Percentiles rank a stretch among this genome's conserved stretches.
These are phyloP conservation scores for Epicauta chinensis DNA, from an alignment of 1,140 invertebrate genomes.

Conservation along the genomic window DNA sequence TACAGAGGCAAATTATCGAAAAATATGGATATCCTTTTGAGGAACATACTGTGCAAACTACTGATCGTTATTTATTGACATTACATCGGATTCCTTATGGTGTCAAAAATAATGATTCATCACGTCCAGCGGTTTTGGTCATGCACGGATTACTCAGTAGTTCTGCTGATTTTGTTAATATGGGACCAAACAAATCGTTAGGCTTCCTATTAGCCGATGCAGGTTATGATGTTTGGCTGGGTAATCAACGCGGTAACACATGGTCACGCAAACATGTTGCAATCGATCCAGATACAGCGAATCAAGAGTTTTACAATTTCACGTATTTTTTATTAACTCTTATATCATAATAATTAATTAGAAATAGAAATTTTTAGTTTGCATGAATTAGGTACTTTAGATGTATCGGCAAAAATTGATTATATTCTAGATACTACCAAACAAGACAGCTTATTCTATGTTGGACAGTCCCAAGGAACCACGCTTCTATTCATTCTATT, in stretches of 20 bases:
- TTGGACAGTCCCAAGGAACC: conserved; percentile 55
- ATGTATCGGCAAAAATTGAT: conserved; percentile 57
- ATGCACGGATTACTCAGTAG: conserved; percentile 60
- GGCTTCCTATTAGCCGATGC: conserved; percentile 53
- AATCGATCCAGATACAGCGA: neutral
- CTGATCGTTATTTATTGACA: conserved; percentile 55
- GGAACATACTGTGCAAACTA: conserved; percentile 46
- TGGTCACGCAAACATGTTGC: neutral
- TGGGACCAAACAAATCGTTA: conserved; percentile 49
- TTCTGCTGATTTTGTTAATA: conserved; percentile 52
- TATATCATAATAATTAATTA: neutral
- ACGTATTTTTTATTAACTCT: neutral
- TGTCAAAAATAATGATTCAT: conserved; percentile 10
- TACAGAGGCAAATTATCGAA: conserved; percentile 32
- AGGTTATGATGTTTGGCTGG: conserved; percentile 62
- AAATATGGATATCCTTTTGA: conserved; percentile 54
- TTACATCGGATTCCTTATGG: conserved; percentile 51
- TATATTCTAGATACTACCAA: conserved; percentile 48
- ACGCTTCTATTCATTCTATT: conserved; percentile 49
- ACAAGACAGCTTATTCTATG: conserved; percentile 45
- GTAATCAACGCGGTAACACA: conserved; percentile 46
- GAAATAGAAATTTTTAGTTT: conserved; percentile 47
- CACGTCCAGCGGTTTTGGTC: conserved; percentile 47
- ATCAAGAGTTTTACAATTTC: neutral
- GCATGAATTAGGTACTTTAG: conserved; percentile 61